Evolutionary conservation across 2,797 vertebrate species (phyloP).

Genomic region (Leptatherina wallacei): DNA sequence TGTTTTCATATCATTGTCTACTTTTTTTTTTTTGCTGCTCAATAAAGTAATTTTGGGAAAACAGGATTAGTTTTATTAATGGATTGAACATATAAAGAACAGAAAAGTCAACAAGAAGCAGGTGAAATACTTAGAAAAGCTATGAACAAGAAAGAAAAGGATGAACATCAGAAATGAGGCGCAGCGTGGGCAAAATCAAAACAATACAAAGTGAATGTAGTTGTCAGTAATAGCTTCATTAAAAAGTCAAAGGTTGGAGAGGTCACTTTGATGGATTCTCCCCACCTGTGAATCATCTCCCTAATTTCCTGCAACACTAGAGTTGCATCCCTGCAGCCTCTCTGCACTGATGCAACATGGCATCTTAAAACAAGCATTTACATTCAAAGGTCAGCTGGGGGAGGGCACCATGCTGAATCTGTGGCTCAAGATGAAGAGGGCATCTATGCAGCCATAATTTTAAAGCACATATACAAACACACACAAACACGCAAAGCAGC

Average conservation of each 20-base stretch:
- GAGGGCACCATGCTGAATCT: conserved; percentile 53
- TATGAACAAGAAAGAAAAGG: conserved; percentile 1
- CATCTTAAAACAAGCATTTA: conserved; percentile 81
- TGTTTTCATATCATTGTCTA: background rate
- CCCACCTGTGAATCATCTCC: conserved; percentile 72
- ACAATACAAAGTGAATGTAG: conserved; percentile 64
- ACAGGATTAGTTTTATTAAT: background rate
- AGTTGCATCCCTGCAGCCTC: conserved; percentile 50
- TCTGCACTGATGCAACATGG: conserved; percentile 74
- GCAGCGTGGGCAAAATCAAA: conserved; percentile 65
- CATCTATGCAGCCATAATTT: conserved; percentile 32
- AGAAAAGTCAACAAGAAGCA: background rate
- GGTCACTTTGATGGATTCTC: conserved; percentile 64
- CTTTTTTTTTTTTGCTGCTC: background rate
- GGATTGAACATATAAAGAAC: background rate
- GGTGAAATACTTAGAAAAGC: conserved; percentile 14
- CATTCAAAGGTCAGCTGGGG: conserved; percentile 78
- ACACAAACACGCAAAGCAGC: conserved; percentile 3
- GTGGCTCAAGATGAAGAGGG: conserved; percentile 50
- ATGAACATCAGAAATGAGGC: conserved; percentile 30
- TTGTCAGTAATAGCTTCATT: conserved; percentile 72
- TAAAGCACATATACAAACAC: conserved; percentile 26
- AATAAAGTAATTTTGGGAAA: background rate
- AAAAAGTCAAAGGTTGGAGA: conserved; percentile 76
- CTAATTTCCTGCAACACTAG: conserved; percentile 62